A percentile compares a stretch with the other conserved stretches of the same genome.
Conservation (phyloP, 2,888 invertebrate genomes). For the Heterodera filipjevi region DNA sequence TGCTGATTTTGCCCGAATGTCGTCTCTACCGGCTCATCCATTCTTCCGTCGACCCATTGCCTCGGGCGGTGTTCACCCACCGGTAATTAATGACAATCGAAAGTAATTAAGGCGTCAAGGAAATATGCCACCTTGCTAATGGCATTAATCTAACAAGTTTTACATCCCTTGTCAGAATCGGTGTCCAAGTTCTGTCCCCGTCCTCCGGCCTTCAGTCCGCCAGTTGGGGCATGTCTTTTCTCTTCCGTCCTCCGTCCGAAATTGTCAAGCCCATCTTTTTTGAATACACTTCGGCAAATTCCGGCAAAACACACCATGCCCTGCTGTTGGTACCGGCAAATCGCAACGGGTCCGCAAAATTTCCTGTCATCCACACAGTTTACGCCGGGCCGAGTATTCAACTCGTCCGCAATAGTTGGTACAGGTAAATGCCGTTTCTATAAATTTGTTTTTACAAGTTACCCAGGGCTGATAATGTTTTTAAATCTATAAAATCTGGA, state of each 20-base stretch:
- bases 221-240: constrained; percentile 28
- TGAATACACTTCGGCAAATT: constrained; percentile 36
- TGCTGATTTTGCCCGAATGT: constrained; percentile 45
- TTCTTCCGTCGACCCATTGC: constrained; percentile 23
- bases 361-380: constrained; percentile 92
- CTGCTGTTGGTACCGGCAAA: constrained; percentile 35
- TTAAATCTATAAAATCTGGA: no score
- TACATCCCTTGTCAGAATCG: constrained; percentile 20
- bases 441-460: no score
- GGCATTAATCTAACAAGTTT: no score
- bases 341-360: constrained; percentile 63
- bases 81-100: constrained; percentile 5
- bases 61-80: constrained; percentile 39
- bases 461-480: no score
- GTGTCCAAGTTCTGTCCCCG: constrained; percentile 22
- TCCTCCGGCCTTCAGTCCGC: constrained; percentile 4
- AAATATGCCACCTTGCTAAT: not conserved
- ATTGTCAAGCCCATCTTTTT: constrained; percentile 32
- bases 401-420: constrained; percentile 80
- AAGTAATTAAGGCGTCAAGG: not conserved
- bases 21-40: constrained; percentile 46
- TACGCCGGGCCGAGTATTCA: constrained; percentile 95
- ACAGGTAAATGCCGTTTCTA: constrained; percentile 45
- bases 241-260: constrained; percentile 29
- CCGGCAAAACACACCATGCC: constrained; percentile 37